Base-by-base conservation (phyloP, 2,888 invertebrate species). In the Phalera bucephala region DNA sequence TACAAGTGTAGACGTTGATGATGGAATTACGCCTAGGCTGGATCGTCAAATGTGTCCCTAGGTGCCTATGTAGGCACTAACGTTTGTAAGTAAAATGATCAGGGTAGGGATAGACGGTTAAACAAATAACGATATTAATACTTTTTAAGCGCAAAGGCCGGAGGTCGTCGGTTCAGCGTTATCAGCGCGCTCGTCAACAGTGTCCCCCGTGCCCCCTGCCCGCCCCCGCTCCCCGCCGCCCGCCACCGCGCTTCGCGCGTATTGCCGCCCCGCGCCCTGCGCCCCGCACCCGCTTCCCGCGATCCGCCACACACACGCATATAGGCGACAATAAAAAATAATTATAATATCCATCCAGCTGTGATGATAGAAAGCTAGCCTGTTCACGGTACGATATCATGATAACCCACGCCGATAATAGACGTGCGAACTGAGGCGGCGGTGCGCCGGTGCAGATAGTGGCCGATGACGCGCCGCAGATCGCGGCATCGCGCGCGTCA, bases 51-150 rank as follows among this genome's bases (percentile, higher is more conserved):
- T n/a, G n/a, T n/a, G n/a, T n/a, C n/a, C n/a, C n/a, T n/a, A n/a
- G n/a, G n/a, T n/a, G n/a, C n/a, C n/a, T n/a, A n/a, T n/a, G n/a
- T n/a, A n/a, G n/a, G n/a, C n/a, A n/a, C n/a, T n/a, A n/a, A n/a
- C n/a, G n/a, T n/a, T n/a, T n/a, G n/a, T n/a, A n/a, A 25, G 11
- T 25, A 25, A 1, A 12, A 12, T 12, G 40, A 23, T 36, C 34
- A 45, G 39, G 40, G 38, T 49, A 27, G 41, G 43, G 42, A 37
- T 48, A 52, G 52, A 52, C 60, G 45, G 53, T 71, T 55, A 63
- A 73, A 72, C 64, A 73, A 73, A 74, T 72, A 76, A 58, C 65
- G 69, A 67, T 70, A 74, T 68, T 67, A 65, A 66, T 72, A 72
- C 64, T 73, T 69, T 57, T 73, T 69, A 69, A 71, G 64, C 64